These are phyloP conservation scores for Bufo bufo DNA, from an alignment of 2,113 vertebrate species.

Conservation along the genomic window DNA sequence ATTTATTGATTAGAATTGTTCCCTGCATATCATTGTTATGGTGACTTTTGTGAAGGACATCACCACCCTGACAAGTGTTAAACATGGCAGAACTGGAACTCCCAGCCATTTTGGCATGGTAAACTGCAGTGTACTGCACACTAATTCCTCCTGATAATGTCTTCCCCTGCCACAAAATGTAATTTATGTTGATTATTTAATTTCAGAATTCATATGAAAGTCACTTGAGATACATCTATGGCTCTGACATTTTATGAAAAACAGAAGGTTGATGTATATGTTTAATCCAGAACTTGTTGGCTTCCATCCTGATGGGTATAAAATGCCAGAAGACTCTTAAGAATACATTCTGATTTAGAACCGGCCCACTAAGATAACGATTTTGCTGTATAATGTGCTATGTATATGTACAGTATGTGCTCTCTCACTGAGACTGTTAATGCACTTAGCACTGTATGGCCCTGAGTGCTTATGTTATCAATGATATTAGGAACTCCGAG, in stretches of 20 bases:
- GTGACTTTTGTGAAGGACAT: not conserved
- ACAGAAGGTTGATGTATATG: conserved; percentile 5
- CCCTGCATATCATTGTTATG: not conserved
- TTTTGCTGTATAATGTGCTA: not conserved
- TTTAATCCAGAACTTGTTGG: conserved; percentile 23
- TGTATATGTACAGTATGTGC: not conserved
- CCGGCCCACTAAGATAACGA: conserved; percentile 21
- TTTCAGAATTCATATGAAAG: not conserved
- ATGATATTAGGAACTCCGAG: not conserved
- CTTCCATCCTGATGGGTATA: not conserved
- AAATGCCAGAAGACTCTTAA: not conserved
- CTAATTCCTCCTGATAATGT: not conserved
- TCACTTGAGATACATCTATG: not conserved
- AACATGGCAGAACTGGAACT: not conserved
- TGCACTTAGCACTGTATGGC: not conserved
- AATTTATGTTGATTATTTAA: not conserved
- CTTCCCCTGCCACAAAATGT: not conserved
- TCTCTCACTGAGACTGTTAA: not conserved
- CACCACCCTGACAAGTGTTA: not conserved
- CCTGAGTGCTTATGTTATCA: not conserved
- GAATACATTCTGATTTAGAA: conserved; percentile 16
- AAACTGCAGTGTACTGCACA: not conserved
- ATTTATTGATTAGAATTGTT: not conserved
- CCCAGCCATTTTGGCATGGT: not conserved
- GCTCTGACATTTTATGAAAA: not conserved